Conservation (phyloP, 2,113 vertebrate species). For the Panthera tigris region DNA sequence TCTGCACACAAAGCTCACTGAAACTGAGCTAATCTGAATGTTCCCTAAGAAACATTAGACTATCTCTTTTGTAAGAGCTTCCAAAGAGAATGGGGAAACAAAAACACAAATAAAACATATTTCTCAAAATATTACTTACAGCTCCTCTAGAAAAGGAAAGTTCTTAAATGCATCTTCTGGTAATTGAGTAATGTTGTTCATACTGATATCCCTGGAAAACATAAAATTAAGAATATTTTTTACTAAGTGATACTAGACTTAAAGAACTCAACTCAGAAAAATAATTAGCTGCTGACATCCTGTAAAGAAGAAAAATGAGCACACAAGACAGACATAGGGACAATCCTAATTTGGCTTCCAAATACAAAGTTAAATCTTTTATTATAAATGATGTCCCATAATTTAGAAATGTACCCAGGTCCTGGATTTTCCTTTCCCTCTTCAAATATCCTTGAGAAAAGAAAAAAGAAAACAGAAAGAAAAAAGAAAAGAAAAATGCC, state of each 20-base stretch:
- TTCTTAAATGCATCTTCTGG: conserved; percentile 96
- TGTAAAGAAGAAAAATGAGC: neutral
- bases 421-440: neutral
- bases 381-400: neutral
- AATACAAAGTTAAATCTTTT: neutral
- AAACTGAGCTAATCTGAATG: neutral
- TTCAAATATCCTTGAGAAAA: neutral
- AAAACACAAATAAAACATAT: neutral
- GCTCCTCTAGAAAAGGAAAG: conserved; percentile 95
- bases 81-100: neutral
- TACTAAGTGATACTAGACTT: neutral
- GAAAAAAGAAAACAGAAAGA: neutral
- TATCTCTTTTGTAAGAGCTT: neutral
- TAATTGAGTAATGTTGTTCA: conserved; percentile 99
- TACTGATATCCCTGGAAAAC: conserved; percentile 95
- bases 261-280: conserved; percentile 27
- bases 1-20: neutral
- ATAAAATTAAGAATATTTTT: conserved; percentile 38
- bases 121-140: conserved; percentile 90
- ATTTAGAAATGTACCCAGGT: conserved; percentile 1
- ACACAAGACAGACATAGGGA: neutral
- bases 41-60: neutral
- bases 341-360: neutral
- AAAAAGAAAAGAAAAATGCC: neutral
- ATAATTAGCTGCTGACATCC: neutral